Conservation (phyloP, 2,888 invertebrate species). For the Phortica okadai region DNA sequence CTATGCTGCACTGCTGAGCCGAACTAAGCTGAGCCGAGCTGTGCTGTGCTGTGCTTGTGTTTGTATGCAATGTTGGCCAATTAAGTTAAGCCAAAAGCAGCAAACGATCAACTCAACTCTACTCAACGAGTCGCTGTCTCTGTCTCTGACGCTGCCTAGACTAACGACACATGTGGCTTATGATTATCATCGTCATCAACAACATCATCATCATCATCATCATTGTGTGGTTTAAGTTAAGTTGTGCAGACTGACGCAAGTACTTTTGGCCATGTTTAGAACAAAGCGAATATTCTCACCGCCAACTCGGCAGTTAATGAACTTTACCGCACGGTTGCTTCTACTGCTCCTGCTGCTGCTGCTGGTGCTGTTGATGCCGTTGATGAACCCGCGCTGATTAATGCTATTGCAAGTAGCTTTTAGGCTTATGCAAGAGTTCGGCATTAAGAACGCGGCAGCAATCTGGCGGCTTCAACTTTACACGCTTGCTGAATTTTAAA, state of each 20-base stretch:
- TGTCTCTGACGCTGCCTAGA: slow-evolving; percentile 9
- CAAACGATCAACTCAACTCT: not conserved
- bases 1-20: not conserved
- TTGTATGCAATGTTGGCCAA: slow-evolving; percentile 24
- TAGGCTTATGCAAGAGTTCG: not conserved
- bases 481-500: not conserved
- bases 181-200: slow-evolving; percentile 19
- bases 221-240: too few relatives aligned
- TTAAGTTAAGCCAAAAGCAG: slow-evolving; percentile 20
- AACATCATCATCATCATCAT: too few relatives aligned
- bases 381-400: not conserved
- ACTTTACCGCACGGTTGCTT: not conserved
- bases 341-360: slow-evolving; percentile 4
- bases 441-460: too few relatives aligned
- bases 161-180: slow-evolving; percentile 33
- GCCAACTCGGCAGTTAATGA: slow-evolving; percentile 15
- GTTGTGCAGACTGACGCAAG: not conserved
- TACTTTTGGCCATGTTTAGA: slow-evolving; percentile 5
- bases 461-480: not conserved
- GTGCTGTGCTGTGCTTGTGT: not conserved
- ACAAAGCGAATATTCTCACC: slow-evolving; percentile 21
- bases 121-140: not conserved
- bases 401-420: not conserved
- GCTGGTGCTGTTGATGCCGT: not conserved
- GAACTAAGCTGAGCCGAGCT: not conserved